A percentile compares a stretch with the other conserved stretches of the same genome.
These are phyloP conservation scores for Malthinus seriepunctatus DNA, from an alignment of 2,888 invertebrate species.

Conservation along the genomic window DNA sequence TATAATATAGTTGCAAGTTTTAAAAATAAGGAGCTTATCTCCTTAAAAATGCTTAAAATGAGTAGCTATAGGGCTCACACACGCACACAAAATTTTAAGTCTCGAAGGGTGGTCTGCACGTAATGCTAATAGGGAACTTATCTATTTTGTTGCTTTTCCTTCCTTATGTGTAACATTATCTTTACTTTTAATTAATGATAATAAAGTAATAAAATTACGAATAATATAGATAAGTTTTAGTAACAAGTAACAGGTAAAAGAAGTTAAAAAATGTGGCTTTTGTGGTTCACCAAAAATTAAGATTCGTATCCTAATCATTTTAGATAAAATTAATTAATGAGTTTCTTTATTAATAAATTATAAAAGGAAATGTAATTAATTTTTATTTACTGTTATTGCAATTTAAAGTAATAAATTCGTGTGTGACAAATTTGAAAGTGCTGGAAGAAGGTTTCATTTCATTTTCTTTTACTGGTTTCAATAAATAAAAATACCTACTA, in stretches of 20 bases:
- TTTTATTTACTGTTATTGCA: conserved; percentile 4
- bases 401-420: not conserved
- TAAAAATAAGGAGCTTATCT: conserved; percentile 29
- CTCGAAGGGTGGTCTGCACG: conserved; percentile 31
- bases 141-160: conserved; percentile 30
- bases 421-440: not conserved
- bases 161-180: conserved; percentile 29
- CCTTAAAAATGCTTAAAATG: too few species aligned
- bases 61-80: not conserved
- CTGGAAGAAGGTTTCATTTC: too few species aligned
- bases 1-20: conserved; percentile 7
- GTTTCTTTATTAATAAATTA: conserved; percentile 10
- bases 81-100: conserved; percentile 9
- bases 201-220: conserved; percentile 13
- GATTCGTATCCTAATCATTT: conserved; percentile 9
- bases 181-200: conserved; percentile 35
- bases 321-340: conserved; percentile 19
- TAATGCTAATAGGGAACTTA: conserved; percentile 30
- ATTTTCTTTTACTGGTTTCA: too few species aligned
- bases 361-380: conserved; percentile 4
- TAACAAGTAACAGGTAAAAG: conserved; percentile 3
- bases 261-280: not conserved
- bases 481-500: too few species aligned
- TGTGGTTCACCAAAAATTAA: not conserved
- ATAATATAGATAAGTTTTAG: not conserved